Conservation (phyloP, 1,140 invertebrate species). For the Akabosia matsudoensis region DNA sequence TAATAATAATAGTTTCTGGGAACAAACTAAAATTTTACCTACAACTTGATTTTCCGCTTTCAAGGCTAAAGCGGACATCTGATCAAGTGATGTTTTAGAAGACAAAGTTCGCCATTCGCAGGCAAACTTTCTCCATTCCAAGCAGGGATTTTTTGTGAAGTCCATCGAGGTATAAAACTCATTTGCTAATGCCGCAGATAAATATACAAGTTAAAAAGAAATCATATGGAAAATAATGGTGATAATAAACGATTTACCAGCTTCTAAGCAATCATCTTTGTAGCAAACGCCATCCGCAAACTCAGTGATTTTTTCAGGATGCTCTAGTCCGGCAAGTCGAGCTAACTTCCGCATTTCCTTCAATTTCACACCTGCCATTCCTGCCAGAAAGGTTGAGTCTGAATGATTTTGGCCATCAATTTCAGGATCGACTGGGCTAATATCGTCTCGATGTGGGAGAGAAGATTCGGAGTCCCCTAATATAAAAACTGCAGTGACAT, state of each 20-base stretch:
- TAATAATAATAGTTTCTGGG: too few relatives aligned
- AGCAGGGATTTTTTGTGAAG: background rate
- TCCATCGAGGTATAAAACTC: constrained; percentile 9
- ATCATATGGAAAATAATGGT: background rate
- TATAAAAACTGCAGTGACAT: background rate
- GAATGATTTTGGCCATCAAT: too few relatives aligned
- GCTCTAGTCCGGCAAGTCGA: background rate
- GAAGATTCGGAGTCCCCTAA: background rate
- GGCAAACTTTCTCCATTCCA: constrained; percentile 1
- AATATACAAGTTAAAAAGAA: background rate
- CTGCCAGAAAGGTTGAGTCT: background rate
- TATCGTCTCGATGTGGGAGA: too few relatives aligned
- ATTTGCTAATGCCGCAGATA: background rate
- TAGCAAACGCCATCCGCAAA: background rate
- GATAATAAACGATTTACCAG: background rate
- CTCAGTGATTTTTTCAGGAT: background rate
- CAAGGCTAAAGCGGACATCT: background rate
- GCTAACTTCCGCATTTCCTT: constrained; percentile 11
- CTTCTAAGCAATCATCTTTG: background rate
- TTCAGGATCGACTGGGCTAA: too few relatives aligned
- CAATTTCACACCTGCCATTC: background rate
- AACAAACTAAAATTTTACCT: background rate
- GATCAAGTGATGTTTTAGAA: background rate
- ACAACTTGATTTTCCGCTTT: background rate
- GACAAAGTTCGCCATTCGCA: constrained; percentile 8